phyloP scores from a whole-genome alignment of 2,113 vertebrate species.

The Parotia lawesii region DNA sequence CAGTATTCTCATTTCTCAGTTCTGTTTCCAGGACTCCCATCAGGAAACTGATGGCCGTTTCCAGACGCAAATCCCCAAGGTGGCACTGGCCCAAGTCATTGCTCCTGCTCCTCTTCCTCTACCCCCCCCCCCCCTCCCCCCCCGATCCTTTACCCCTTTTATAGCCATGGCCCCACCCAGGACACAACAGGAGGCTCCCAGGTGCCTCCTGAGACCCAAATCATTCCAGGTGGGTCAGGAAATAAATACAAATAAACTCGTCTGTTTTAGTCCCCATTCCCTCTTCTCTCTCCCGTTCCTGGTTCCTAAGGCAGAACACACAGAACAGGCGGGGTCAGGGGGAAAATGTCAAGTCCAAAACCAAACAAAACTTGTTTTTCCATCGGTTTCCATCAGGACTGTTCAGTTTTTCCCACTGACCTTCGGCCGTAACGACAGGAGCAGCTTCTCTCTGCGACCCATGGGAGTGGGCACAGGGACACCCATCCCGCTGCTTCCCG shows the following conservation, averaged over 20 bases:
- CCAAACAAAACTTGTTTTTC: background rate
- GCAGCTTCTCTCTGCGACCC: too few species aligned
- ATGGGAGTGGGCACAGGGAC: background rate
- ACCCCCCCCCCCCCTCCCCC: too few species aligned
- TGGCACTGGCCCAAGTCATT: background rate
- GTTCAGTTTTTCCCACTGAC: background rate
- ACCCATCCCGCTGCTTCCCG: background rate
- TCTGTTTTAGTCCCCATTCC: background rate
- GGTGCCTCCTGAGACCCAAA: background rate
- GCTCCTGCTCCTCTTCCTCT: background rate
- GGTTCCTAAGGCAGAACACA: background rate
- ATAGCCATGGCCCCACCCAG: background rate
- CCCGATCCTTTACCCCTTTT: background rate
- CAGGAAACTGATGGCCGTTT: background rate
- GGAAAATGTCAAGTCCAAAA: background rate
- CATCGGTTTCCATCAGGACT: background rate
- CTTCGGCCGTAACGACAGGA: background rate
- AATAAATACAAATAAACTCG: accelerated
- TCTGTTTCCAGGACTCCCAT: background rate
- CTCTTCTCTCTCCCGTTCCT: background rate
- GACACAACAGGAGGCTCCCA: background rate
- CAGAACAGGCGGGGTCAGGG: too few species aligned
- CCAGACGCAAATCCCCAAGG: background rate
- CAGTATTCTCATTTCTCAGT: background rate
- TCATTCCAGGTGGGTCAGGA: background rate